Evolutionary conservation across 2,113 vertebrate genomes (phyloP).

Genomic region (Chloroceryle aenea): DNA sequence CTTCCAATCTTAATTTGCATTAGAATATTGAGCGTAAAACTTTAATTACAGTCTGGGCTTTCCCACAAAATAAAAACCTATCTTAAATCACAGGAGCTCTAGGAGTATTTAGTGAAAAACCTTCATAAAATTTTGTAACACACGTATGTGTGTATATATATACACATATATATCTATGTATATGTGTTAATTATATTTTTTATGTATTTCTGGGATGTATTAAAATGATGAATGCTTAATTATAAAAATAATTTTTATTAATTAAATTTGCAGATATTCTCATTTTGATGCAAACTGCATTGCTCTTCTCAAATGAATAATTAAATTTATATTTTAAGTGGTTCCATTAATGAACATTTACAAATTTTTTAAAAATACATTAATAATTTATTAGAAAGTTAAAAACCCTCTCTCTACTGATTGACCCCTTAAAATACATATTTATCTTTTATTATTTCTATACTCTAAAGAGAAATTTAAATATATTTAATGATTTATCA

Average conservation of each 20-base stretch:
- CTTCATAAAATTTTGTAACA: not conserved
- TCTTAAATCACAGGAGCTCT: not conserved
- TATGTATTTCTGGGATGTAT: not conserved
- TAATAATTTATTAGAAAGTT: not conserved
- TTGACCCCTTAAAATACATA: not conserved
- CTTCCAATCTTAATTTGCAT: not conserved
- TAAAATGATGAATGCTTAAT: not conserved
- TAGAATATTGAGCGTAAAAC: not conserved
- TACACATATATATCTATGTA: not conserved
- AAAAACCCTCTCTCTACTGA: not conserved
- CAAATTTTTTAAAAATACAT: not conserved
- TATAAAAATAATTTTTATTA: conserved; percentile 35
- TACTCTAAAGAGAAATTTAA: not conserved
- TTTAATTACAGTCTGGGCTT: not conserved
- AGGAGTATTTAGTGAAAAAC: not conserved
- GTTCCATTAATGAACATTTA: conserved; percentile 11
- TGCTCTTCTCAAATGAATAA: conserved; percentile 29
- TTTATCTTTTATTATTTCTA: not conserved
- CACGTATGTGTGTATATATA: not conserved
- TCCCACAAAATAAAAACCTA: not conserved
- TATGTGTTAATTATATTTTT: not conserved
- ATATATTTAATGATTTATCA: not conserved
- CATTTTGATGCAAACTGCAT: conserved; percentile 11
- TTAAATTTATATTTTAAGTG: conserved; percentile 3
- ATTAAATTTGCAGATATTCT: not conserved